These are phyloP conservation scores for Apamea crenata DNA, from an alignment of 2,888 invertebrate species.

Conservation along the genomic window DNA sequence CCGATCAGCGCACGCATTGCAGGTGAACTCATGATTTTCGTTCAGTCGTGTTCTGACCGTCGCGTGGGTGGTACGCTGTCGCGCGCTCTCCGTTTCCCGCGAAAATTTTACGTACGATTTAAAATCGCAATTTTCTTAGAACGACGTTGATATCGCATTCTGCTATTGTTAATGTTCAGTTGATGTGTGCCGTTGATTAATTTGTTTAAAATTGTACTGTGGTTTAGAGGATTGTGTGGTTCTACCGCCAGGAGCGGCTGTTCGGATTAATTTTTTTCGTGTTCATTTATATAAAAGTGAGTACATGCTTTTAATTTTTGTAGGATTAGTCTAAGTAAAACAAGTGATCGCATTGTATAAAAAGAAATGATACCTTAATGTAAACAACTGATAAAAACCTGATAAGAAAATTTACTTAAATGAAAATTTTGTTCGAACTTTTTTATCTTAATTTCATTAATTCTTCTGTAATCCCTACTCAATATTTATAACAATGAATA, in stretches of 20 bases:
- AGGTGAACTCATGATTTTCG: conserved; percentile 81
- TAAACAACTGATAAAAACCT: conserved; percentile 21
- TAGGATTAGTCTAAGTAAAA: neutral
- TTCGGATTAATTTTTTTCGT: conserved; percentile 70
- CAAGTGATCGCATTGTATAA: neutral
- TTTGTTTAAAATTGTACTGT: conserved; percentile 75
- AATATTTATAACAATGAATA: conserved; percentile 5
- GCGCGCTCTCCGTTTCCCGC: conserved; percentile 81
- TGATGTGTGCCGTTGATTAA: conserved; percentile 79
- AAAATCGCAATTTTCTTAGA: conserved; percentile 60
- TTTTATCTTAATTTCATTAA: too few species aligned
- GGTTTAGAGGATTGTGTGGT: conserved; percentile 75
- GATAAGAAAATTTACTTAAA: neutral
- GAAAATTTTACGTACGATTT: conserved; percentile 81
- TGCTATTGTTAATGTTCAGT: conserved; percentile 72
- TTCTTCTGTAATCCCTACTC: neutral
- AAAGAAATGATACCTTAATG: neutral
- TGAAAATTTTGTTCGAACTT: neutral
- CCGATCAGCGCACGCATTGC: conserved; percentile 89
- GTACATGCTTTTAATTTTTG: conserved; percentile 53
- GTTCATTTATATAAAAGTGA: conserved; percentile 66
- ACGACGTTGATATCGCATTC: conserved; percentile 61
- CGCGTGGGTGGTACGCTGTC: conserved; percentile 80
- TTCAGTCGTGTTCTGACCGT: conserved; percentile 80
- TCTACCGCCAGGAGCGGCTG: conserved; percentile 62